Percentiles rank a stretch among this genome's conserved stretches.
phyloP scores from a whole-genome alignment of 1,140 invertebrate genomes.

The Pseudomyrmex pallidus region DNA sequence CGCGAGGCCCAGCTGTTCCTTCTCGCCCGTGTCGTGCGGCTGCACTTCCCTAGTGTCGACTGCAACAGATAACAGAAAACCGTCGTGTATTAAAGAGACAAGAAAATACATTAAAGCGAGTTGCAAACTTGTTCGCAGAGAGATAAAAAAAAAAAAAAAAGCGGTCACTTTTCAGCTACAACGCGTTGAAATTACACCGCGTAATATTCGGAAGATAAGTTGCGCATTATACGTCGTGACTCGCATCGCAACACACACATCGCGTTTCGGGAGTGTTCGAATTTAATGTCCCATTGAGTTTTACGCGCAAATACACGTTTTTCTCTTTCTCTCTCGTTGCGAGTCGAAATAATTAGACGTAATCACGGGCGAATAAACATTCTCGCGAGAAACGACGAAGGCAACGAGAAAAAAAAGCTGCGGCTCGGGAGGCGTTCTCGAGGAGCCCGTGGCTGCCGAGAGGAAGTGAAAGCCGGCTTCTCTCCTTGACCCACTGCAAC shows the following conservation, averaged over 20 bases:
- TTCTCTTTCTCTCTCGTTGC: background rate
- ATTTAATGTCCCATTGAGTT: background rate
- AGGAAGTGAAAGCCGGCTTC: conserved; percentile 85
- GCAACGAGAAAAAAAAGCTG: conserved; percentile 16
- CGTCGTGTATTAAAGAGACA: background rate
- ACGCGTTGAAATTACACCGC: too few relatives aligned
- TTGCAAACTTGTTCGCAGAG: too few relatives aligned
- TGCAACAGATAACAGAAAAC: conserved; percentile 68
- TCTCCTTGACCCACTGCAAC: conserved; percentile 86
- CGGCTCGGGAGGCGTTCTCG: conserved; percentile 69
- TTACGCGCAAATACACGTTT: conserved; percentile 11
- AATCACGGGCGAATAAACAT: conserved; percentile 39
- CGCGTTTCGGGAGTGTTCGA: too few relatives aligned
- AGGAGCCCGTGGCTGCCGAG: conserved; percentile 77
- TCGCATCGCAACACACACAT: too few relatives aligned
- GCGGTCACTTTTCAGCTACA: too few relatives aligned
- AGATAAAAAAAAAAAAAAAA: too few relatives aligned
- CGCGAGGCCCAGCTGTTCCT: conserved; percentile 80
- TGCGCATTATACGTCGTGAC: background rate
- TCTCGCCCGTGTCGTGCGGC: conserved; percentile 80
- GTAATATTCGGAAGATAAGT: conserved; percentile 1
- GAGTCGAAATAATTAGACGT: conserved; percentile 28
- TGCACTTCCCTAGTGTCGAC: conserved; percentile 85
- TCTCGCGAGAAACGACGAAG: conserved; percentile 45
- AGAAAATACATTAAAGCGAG: background rate